These are phyloP conservation scores for Catocala fraxini DNA, from an alignment of 2,888 invertebrate genomes.

Conservation along the genomic window DNA sequence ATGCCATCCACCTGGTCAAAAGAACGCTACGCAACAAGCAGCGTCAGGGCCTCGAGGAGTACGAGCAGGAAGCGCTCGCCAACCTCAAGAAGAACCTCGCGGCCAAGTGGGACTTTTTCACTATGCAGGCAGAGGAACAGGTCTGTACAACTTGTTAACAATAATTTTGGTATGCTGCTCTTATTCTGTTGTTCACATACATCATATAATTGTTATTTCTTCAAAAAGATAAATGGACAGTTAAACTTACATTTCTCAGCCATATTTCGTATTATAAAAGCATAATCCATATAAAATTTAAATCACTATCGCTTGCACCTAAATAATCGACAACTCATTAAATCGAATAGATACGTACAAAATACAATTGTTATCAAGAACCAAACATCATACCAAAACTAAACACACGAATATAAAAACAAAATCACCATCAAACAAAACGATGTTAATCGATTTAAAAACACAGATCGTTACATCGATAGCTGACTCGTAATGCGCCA, in stretches of 20 bases:
- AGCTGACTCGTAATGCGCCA: conserved; percentile 30
- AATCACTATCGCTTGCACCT: no score
- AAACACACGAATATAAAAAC: conserved; percentile 1
- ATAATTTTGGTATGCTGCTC: no score
- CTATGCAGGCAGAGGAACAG: conserved; percentile 99
- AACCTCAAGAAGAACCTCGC: conserved; percentile 97
- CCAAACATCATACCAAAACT: background rate
- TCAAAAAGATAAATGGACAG: no score
- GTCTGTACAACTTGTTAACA: conserved; percentile 71
- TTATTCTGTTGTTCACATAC: no score
- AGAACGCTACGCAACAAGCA: conserved; percentile 98
- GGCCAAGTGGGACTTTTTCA: conserved; percentile 99
- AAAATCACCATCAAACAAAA: conserved; percentile 12
- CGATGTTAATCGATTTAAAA: conserved; percentile 22
- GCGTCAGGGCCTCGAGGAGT: conserved; percentile 98
- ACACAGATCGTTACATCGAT: conserved; percentile 20
- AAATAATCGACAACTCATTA: no score
- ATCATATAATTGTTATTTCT: no score
- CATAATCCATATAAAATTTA: no score
- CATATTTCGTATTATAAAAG: no score
- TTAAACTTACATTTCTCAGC: no score
- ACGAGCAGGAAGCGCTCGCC: conserved; percentile 96
- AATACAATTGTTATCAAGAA: no score
- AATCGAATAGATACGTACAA: no score
- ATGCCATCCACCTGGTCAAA: conserved; percentile 98